Conservation (phyloP, 1,140 invertebrate species). For the Dendrolimus kikuchii region DNA sequence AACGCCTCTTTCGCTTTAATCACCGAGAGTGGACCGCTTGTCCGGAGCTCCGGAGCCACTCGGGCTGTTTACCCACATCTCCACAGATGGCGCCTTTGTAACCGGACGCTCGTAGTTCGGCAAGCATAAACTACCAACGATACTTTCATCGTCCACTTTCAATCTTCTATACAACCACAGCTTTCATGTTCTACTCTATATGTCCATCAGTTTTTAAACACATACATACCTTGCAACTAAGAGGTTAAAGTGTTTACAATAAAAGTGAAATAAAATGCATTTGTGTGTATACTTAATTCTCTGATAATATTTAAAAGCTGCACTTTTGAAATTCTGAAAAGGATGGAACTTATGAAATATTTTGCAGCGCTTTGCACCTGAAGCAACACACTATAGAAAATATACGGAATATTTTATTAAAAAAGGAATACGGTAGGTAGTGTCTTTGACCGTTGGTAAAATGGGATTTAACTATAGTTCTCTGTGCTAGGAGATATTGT, state of each 20-base stretch:
- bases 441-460: constrained; percentile 51
- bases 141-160: constrained; percentile 49
- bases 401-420: constrained; percentile 44
- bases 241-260: too few relatives aligned
- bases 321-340: neutral
- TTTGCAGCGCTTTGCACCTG: constrained; percentile 34
- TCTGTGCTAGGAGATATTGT: constrained; percentile 53
- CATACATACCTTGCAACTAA: neutral
- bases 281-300: neutral
- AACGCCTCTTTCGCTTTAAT: constrained; percentile 66
- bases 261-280: neutral
- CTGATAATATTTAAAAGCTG: neutral
- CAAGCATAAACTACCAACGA: constrained; percentile 41
- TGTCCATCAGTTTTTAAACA: constrained; percentile 18
- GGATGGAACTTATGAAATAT: constrained; percentile 18
- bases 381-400: constrained; percentile 34
- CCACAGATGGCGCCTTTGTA: constrained; percentile 61
- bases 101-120: constrained; percentile 43
- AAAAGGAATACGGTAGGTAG: constrained; percentile 27
- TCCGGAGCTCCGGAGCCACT: constrained; percentile 60
- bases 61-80: constrained; percentile 63
- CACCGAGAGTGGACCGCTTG: constrained; percentile 49
- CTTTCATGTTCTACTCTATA: constrained; percentile 12
- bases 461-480: constrained; percentile 59
- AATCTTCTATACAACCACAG: constrained; percentile 34